Evolutionary conservation across 2,888 invertebrate species (phyloP).

Genomic region (Platypus cylindrus): DNA sequence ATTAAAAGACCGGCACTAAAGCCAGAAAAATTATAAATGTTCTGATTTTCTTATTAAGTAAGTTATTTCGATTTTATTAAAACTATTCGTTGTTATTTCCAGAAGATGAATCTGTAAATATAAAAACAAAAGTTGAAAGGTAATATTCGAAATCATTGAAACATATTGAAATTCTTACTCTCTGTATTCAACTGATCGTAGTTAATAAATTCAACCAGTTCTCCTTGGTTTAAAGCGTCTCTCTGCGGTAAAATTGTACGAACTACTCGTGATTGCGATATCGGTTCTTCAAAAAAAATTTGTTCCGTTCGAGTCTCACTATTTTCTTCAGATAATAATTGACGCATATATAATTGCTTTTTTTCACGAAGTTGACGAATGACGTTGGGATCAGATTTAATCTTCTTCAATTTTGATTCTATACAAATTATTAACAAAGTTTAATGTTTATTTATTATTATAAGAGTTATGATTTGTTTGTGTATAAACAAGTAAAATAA

Average conservation of each 20-base stretch:
- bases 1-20: too few relatives aligned
- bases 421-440: slow-evolving; percentile 17
- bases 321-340: slow-evolving; percentile 30
- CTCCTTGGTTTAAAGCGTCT: slow-evolving; percentile 40
- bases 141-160: too few relatives aligned
- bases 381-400: slow-evolving; percentile 38
- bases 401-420: slow-evolving; percentile 38
- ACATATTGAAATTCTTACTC: slow-evolving; percentile 10
- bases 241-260: slow-evolving; percentile 38
- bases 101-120: too few relatives aligned
- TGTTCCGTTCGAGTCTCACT: slow-evolving; percentile 23
- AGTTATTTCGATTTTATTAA: too few relatives aligned
- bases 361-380: slow-evolving; percentile 39
- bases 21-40: too few relatives aligned
- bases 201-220: slow-evolving; percentile 39
- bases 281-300: slow-evolving; percentile 34
- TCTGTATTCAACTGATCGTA: slow-evolving; percentile 37
- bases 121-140: too few relatives aligned
- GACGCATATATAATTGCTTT: slow-evolving; percentile 39
- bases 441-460: too few relatives aligned
- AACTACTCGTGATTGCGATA: slow-evolving; percentile 32
- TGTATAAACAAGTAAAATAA: neutral
- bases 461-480: too few relatives aligned
- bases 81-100: too few relatives aligned
- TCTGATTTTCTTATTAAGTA: too few relatives aligned